phyloP scores from a whole-genome alignment of 2,888 invertebrate genomes.

The Tipula lateralis region DNA sequence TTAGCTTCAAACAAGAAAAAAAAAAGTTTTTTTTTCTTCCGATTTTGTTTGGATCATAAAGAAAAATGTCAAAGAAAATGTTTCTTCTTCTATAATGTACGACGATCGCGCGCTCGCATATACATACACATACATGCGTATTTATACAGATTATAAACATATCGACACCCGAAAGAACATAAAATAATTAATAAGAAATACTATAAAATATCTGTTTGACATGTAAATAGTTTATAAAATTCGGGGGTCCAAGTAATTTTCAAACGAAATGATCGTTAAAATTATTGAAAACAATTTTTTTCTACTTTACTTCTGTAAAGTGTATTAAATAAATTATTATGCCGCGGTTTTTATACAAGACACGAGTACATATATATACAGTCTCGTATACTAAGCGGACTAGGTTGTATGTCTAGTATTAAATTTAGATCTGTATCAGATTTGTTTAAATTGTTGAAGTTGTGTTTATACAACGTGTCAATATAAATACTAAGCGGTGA shows the following conservation, averaged over 20 bases:
- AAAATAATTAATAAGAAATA: conserved; percentile 19
- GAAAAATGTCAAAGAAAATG: conserved; percentile 13
- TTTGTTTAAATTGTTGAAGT: background rate
- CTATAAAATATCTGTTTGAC: conserved; percentile 24
- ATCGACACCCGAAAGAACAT: conserved; percentile 15
- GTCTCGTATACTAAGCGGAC: background rate
- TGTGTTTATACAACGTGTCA: background rate
- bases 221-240: conserved; percentile 11
- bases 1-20: background rate
- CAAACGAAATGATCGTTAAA: background rate
- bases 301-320: background rate
- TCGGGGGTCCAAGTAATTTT: conserved; percentile 4
- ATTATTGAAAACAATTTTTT: background rate
- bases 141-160: background rate
- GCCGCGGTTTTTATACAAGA: background rate
- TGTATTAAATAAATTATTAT: background rate
- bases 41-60: conserved; percentile 4
- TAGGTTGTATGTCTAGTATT: background rate
- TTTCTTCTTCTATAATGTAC: conserved; percentile 12
- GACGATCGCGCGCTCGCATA: background rate
- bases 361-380: background rate
- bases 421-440: background rate
- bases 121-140: background rate
- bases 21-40: background rate
- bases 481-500: background rate